A percentile compares a stretch with the other conserved stretches of the same genome.
Conservation (phyloP, 2,797 vertebrate genomes). For the Meda fulgida region DNA sequence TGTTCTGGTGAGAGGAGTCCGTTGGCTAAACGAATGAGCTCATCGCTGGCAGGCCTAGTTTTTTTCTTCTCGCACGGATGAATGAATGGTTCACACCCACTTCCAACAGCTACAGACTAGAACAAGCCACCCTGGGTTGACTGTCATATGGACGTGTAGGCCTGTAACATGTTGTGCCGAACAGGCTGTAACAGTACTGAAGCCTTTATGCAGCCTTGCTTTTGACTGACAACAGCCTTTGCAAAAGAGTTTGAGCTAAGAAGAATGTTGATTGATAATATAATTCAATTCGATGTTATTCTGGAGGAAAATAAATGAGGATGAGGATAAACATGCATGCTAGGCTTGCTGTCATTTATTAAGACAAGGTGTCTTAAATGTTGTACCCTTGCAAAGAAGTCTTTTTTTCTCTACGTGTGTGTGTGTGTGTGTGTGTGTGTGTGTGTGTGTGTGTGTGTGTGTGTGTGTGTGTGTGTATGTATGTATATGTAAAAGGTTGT, state of each 20-base stretch:
- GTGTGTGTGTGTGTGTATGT: background rate
- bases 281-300: background rate
- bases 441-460: background rate
- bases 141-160: constrained; percentile 45
- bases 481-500: background rate
- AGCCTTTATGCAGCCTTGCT: constrained; percentile 3
- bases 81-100: constrained; percentile 57
- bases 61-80: constrained; percentile 47
- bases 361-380: background rate
- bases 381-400: background rate
- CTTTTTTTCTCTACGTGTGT: too few relatives aligned
- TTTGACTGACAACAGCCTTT: background rate
- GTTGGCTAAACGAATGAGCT: constrained; percentile 56
- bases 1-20: constrained; percentile 53
- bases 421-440: background rate
- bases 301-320: background rate
- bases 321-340: background rate
- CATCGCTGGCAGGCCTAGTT: constrained; percentile 58
- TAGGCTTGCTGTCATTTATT: background rate
- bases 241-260: background rate
- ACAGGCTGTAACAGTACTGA: constrained; percentile 23
- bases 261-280: constrained; percentile 12
- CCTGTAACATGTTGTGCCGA: constrained; percentile 39
- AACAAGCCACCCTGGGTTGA: constrained; percentile 44
- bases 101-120: constrained; percentile 37